phyloP scores from a whole-genome alignment of 1,140 invertebrate genomes.

The Maniola jurtina region DNA sequence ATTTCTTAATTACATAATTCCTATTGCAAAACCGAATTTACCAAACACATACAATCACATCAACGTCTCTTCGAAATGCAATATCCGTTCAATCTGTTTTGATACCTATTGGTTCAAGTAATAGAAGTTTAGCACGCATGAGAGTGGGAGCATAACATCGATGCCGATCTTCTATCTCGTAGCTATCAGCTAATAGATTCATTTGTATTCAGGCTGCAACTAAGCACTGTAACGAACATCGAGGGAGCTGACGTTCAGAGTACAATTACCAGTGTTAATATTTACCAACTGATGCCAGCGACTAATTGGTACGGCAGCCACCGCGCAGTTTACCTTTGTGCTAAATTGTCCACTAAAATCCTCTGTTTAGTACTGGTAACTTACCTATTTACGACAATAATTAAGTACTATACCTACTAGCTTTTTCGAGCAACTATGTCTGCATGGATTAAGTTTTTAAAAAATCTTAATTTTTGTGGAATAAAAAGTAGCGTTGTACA shows the following conservation, averaged over 20 bases:
- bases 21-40: too few relatives aligned
- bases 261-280: conserved; percentile 76
- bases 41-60: too few relatives aligned
- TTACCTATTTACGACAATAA: not conserved
- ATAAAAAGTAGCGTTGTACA: too few relatives aligned
- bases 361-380: too few relatives aligned
- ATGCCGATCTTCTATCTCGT: conserved; percentile 59
- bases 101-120: conserved; percentile 34
- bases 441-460: too few relatives aligned
- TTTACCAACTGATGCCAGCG: conserved; percentile 69
- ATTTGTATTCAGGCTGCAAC: conserved; percentile 74
- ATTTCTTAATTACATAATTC: too few relatives aligned
- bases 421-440: too few relatives aligned
- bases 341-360: not conserved
- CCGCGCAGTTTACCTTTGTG: conserved; percentile 29
- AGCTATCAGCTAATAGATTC: conserved; percentile 71
- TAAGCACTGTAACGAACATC: conserved; percentile 71
- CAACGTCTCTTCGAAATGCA: conserved; percentile 13
- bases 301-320: conserved; percentile 62
- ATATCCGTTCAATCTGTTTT: conserved; percentile 20
- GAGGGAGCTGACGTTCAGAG: conserved; percentile 63
- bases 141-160: conserved; percentile 51
- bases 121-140: conserved; percentile 39
- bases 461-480: too few relatives aligned
- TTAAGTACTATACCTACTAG: too few relatives aligned